A percentile compares a stretch with the other conserved stretches of the same genome.
Conservation (phyloP, 2,797 vertebrate genomes). For the Coracias cyanogaster region DNA sequence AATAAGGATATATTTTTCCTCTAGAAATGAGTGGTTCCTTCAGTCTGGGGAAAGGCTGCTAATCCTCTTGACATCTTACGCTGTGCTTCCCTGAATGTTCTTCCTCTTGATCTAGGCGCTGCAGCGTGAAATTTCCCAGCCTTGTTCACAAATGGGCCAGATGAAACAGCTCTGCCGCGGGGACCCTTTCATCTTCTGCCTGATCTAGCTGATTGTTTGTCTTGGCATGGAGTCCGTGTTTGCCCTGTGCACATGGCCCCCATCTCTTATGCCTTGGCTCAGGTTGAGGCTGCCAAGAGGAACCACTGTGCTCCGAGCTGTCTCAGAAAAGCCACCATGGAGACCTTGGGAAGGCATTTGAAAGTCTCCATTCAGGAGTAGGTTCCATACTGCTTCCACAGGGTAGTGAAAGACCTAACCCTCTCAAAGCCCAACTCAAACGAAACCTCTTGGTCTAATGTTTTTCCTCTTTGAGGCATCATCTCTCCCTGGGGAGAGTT, state of each 20-base stretch:
- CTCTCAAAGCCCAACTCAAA: background rate
- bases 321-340: background rate
- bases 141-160: background rate
- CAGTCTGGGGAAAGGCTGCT: background rate
- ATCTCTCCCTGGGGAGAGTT: background rate
- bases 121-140: background rate
- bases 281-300: background rate
- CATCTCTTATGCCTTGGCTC: fast-evolving
- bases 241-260: background rate
- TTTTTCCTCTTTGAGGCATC: background rate
- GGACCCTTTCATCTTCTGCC: background rate
- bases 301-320: background rate
- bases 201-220: background rate
- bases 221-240: background rate
- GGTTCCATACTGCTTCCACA: background rate
- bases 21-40: background rate
- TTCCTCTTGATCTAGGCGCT: background rate
- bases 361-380: background rate
- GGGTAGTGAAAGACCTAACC: background rate
- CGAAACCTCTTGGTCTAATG: background rate
- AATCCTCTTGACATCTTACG: background rate
- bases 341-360: background rate
- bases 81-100: background rate
- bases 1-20: background rate
- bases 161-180: background rate